Base-by-base conservation (phyloP, 2,797 vertebrate species). In the Bradypus variegatus region DNA sequence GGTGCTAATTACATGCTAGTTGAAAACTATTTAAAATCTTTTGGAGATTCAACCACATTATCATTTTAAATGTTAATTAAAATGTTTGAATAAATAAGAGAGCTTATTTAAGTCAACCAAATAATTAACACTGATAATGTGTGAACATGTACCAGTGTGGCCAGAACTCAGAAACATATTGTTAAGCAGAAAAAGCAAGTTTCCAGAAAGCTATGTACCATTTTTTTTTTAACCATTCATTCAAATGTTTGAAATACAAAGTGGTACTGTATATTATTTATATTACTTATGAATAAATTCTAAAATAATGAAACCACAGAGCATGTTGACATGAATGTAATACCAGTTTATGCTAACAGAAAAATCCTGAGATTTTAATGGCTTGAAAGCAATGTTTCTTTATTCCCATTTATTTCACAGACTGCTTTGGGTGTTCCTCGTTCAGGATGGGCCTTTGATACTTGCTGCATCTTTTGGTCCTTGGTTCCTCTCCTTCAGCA, bases 51-150 rank as follows among this genome's bases (percentile, higher is more conserved):
- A 3, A 90, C 83, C 29, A 31, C 25, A 41, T 72, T 84, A 72
- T 62, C 50, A n/a, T 78, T 89, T 90, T 21, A 38, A 92, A 81
- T 45, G 38, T 75, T 92, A 88, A 80, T 84, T 77, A 91, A 64
- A 76, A 69, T 50, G 79, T 79, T 86, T 73, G 62, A 55, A 80
- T 62, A 58, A 3, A 55, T 45, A n/a, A 82, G 48, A 41, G 58
- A 89, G 60, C 38, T 78, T 69, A 88, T 92, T 93, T 91, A 78
- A 93, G 60, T 86, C 38, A 86, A 86, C 83, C 53, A 94, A 91
- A 88, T 82, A 82, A 79, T 78, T 80, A 86, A 79, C 48, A 67
- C 16, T 41, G 84, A 55, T 62, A 86, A 82, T 88, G 33, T 18
- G 2, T 76, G 64, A 90, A 69, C 33, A 38, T 53, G 88, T 88